Evolutionary conservation across 2,888 invertebrate species (phyloP).

Genomic region (Drosophila pseudotakahashii): DNA sequence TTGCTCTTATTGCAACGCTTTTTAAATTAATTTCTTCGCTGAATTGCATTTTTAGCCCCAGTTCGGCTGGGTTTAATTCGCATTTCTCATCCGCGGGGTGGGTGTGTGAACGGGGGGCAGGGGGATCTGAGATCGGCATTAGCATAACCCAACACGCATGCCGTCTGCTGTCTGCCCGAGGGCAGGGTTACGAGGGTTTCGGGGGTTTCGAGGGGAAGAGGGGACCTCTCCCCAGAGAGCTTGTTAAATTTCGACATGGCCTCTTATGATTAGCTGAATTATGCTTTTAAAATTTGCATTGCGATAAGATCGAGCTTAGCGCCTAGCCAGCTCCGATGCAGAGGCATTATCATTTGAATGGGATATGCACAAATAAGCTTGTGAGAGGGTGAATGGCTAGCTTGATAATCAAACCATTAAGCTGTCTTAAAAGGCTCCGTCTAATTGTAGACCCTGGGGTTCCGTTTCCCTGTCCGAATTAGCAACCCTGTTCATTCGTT

Average conservation of each 20-base stretch:
- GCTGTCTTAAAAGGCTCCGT: slow-evolving; percentile 6
- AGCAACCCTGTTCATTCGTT: not conserved
- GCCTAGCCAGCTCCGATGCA: slow-evolving; percentile 22
- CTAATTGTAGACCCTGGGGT: slow-evolving; percentile 19
- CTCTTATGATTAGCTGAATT: slow-evolving; percentile 75
- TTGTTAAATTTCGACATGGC: slow-evolving; percentile 69
- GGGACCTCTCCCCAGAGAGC: slow-evolving; percentile 29
- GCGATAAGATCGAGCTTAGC: slow-evolving; percentile 60
- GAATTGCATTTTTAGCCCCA: slow-evolving; percentile 32
- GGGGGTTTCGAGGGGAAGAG: not conserved
- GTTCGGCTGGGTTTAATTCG: slow-evolving; percentile 19
- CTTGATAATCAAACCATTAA: slow-evolving; percentile 66
- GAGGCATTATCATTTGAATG: slow-evolving; percentile 32
- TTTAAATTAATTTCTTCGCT: slow-evolving; percentile 65
- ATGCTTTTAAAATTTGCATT: slow-evolving; percentile 62
- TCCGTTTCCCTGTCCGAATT: not conserved
- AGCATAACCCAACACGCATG: slow-evolving; percentile 73
- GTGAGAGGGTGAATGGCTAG: slow-evolving; percentile 23
- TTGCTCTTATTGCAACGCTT: slow-evolving; percentile 61
- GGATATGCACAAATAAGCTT: not conserved
- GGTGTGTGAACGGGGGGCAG: slow-evolving; percentile 8
- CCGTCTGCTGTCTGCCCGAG: slow-evolving; percentile 33
- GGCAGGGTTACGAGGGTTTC: not conserved
- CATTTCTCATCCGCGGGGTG: slow-evolving; percentile 16
- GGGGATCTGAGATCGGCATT: slow-evolving; percentile 51